Conservation (phyloP, 2,113 vertebrate genomes). For the Scortum barcoo region DNA sequence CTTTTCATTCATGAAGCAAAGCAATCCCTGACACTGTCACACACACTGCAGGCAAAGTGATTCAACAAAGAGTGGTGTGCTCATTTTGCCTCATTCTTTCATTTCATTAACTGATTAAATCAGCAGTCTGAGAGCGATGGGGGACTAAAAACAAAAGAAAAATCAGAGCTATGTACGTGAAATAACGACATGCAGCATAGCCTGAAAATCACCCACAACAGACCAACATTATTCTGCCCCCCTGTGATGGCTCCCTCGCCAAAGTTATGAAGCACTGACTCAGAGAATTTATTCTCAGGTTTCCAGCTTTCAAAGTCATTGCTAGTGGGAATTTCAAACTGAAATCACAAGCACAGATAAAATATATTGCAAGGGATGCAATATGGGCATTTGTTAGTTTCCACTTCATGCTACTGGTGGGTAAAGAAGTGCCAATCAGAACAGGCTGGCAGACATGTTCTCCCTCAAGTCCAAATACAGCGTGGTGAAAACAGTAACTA, state of each 20-base stretch:
- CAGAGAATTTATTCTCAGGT: constrained; percentile 25
- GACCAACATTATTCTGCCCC: neutral
- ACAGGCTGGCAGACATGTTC: constrained; percentile 13
- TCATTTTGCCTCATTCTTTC: neutral
- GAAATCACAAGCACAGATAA: constrained; percentile 40
- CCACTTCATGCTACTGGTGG: constrained; percentile 1
- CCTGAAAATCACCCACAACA: neutral
- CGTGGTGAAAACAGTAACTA: constrained; percentile 9
- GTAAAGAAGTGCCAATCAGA: constrained; percentile 40
- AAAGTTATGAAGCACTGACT: constrained; percentile 35
- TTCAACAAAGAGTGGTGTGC: neutral
- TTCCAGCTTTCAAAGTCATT: constrained; percentile 22
- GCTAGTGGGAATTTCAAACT: constrained; percentile 45
- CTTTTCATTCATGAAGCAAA: constrained; percentile 2
- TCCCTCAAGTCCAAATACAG: constrained; percentile 32
- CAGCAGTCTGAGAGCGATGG: neutral
- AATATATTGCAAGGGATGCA: constrained; percentile 50
- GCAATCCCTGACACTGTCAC: neutral
- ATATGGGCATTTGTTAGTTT: constrained; percentile 27
- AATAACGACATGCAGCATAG: neutral
- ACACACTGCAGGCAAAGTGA: neutral
- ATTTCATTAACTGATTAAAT: neutral
- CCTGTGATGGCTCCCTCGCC: neutral
- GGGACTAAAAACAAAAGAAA: neutral
- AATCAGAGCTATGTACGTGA: neutral